These are phyloP conservation scores for Philaethria dido DNA, from an alignment of 2,888 invertebrate species.

Conservation along the genomic window DNA sequence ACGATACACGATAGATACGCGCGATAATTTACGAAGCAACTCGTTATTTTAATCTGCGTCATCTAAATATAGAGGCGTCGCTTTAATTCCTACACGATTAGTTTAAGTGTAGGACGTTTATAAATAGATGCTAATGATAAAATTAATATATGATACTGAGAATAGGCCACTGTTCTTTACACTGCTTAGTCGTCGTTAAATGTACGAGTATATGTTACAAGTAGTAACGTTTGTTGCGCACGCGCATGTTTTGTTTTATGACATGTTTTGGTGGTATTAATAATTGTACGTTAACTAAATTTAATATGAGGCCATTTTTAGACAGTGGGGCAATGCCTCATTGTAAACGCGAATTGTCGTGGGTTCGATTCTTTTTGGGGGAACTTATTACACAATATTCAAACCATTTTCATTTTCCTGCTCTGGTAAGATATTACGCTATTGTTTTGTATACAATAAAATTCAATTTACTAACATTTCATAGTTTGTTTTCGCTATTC, in stretches of 20 bases:
- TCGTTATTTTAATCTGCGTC: conserved; percentile 1
- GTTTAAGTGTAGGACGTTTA: conserved; percentile 18
- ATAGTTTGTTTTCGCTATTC: too few relatives aligned
- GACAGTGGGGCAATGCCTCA: too few relatives aligned
- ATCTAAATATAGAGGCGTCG: background rate
- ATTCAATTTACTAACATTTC: too few relatives aligned
- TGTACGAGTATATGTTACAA: background rate
- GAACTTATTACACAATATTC: too few relatives aligned
- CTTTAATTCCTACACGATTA: conserved; percentile 1
- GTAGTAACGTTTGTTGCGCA: conserved; percentile 5
- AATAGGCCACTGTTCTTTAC: background rate
- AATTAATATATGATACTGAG: conserved; percentile 8
- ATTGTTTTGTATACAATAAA: too few relatives aligned
- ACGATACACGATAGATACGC: background rate
- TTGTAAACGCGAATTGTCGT: too few relatives aligned
- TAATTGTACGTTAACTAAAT: too few relatives aligned
- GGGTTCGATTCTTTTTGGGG: too few relatives aligned
- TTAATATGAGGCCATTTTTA: too few relatives aligned
- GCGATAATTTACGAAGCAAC: background rate
- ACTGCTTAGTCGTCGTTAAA: background rate
- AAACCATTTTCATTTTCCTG: too few relatives aligned
- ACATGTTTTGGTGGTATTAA: too few relatives aligned
- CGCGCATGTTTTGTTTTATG: background rate
- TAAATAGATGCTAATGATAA: conserved; percentile 21
- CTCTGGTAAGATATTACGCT: too few relatives aligned